These are phyloP conservation scores for Drosophila triauraria DNA, from an alignment of 1,140 invertebrate genomes.

Conservation along the genomic window DNA sequence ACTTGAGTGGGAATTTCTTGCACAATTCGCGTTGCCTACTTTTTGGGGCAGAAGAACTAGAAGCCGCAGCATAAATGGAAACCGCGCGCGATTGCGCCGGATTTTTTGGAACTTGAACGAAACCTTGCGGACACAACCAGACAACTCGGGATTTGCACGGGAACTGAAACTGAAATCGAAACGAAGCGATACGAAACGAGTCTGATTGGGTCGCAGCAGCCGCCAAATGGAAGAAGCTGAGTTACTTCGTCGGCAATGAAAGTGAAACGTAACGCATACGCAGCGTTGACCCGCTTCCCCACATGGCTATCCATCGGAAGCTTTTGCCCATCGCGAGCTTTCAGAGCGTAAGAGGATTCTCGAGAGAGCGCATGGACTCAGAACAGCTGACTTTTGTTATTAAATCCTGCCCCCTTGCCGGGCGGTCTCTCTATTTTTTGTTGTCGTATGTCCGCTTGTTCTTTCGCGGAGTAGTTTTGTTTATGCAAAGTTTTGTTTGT, in stretches of 20 bases:
- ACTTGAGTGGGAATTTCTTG: constrained; percentile 21
- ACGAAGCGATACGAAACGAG: constrained; percentile 26
- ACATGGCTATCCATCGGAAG: constrained; percentile 30
- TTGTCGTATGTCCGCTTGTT: constrained; percentile 11
- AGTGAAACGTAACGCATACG: constrained; percentile 80
- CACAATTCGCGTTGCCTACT: constrained; percentile 63
- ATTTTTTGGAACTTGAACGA: constrained; percentile 7
- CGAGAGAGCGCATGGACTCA: constrained; percentile 16
- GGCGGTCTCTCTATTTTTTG: constrained; percentile 32
- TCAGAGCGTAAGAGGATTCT: constrained; percentile 41
- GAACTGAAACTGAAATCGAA: constrained; percentile 78
- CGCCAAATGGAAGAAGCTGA: constrained; percentile 39
- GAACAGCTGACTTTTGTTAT: constrained; percentile 83
- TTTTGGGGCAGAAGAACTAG: constrained; percentile 49
- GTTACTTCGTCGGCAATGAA: constrained; percentile 58
- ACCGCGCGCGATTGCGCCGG: constrained; percentile 54
- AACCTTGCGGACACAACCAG: constrained; percentile 50
- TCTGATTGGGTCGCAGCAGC: constrained; percentile 59
- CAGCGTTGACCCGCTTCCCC: constrained; percentile 67
- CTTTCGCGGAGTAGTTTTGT: constrained; percentile 18
- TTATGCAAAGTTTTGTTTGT: constrained; percentile 37
- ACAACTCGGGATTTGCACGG: constrained; percentile 70
- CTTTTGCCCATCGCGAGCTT: constrained; percentile 51
- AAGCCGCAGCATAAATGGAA: constrained; percentile 32
- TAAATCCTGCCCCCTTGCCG: constrained; percentile 45